Evolutionary conservation across 2,888 invertebrate genomes (phyloP), one percentile per base, ranked within the genome.

Genomic region (Eupeodes luniger): DNA sequence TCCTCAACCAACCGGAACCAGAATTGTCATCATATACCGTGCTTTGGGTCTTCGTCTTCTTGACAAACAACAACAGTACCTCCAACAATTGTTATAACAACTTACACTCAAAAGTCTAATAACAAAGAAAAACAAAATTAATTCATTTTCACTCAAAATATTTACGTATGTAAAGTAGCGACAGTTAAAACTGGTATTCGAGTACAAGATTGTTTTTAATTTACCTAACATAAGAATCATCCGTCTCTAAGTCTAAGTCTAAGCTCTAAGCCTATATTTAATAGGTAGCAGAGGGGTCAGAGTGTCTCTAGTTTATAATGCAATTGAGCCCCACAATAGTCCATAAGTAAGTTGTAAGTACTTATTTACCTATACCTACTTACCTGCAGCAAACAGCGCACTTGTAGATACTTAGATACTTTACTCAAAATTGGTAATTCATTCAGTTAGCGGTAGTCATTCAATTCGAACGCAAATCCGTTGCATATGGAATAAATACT

Each of bases 371-470:
- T 27, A 27, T 10, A 4, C 7, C 27, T 27, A 27, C 27, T 3
- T 27, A 27, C 27, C 3, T 27, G 7, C 36, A 36, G 76, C 51
- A 59, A 57, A 9, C 40, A 40, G 40, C 40, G 40, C 40, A 40
- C 40, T 40, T 27, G 0, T 40, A 5, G 40, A 61, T 79, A 82
- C 75, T 74, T 81, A 67, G 76, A 55, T 74, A 78, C 70, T 64
- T 83, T 55, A 59, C 76, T 84, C 57, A 47, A 77, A 87, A 57
- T 62, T 67, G 57, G 19, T 36, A 66, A 44, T 72, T 80, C 76
- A 87, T 87, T 87, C 87, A 81, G 87, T 87, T 61, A 59, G 83
- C 80, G 80, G 76, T 87, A 87, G 83, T 69, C 87, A 84, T 80
- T 81, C 87, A 80, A 74, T 47, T 81, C 77, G 87, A 87, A 87